Percentiles rank a stretch among this genome's conserved stretches.
These are phyloP conservation scores for Cryptotermes secundus DNA, from an alignment of 1,140 invertebrate species.

Conservation along the genomic window DNA sequence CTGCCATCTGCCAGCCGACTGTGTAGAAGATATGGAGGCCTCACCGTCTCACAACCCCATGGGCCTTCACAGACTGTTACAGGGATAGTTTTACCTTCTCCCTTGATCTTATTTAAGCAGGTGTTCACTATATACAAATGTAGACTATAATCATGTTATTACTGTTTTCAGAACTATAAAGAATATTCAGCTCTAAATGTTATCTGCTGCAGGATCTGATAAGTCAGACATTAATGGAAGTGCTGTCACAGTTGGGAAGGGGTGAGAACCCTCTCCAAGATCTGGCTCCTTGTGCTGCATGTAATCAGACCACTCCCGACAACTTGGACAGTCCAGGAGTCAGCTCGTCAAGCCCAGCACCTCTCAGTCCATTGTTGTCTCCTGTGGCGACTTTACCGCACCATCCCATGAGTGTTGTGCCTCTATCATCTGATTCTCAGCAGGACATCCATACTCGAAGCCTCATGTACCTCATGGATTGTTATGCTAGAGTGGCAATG, in stretches of 20 bases:
- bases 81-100: no score
- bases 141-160: no score
- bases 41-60: no score
- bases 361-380: slow-evolving; percentile 40
- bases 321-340: slow-evolving; percentile 46
- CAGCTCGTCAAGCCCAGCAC: slow-evolving; percentile 25
- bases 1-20: no score
- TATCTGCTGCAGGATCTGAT: slow-evolving; percentile 51
- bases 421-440: slow-evolving; percentile 36
- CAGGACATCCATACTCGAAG: slow-evolving; percentile 39
- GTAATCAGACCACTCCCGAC: slow-evolving; percentile 46
- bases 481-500: slow-evolving; percentile 64
- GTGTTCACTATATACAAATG: no score
- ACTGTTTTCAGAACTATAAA: no score
- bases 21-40: no score
- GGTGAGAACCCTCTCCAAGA: slow-evolving; percentile 62
- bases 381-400: slow-evolving; percentile 41
- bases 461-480: slow-evolving; percentile 63
- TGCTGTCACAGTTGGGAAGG: slow-evolving; percentile 60
- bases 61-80: no score
- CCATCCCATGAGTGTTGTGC: background rate
- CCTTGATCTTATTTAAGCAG: no score
- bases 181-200: no score
- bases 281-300: slow-evolving; percentile 44
- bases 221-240: slow-evolving; percentile 67